These are phyloP conservation scores for Lottia scabra DNA, from an alignment of 2,888 invertebrate genomes.

Conservation along the genomic window DNA sequence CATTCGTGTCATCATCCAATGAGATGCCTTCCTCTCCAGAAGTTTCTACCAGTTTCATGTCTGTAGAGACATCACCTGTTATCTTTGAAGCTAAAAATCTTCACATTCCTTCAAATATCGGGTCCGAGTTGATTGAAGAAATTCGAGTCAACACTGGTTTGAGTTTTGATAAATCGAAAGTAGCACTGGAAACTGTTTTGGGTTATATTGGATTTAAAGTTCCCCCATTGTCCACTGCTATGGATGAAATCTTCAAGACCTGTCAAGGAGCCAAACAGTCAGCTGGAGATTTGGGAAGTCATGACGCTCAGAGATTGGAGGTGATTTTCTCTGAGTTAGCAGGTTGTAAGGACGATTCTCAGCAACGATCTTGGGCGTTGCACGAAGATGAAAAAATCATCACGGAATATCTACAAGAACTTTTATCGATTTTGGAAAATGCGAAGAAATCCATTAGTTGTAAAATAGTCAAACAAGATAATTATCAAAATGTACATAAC, in stretches of 20 bases:
- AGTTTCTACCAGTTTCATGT: too few species aligned
- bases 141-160: conserved; percentile 56
- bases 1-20: too few species aligned
- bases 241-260: conserved; percentile 43
- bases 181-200: conserved; percentile 59
- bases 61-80: too few species aligned
- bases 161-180: conserved; percentile 55
- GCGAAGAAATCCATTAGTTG: conserved; percentile 90
- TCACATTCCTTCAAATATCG: conserved; percentile 43
- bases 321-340: conserved; percentile 86
- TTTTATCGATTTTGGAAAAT: conserved; percentile 76
- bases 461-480: conserved; percentile 85
- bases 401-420: conserved; percentile 79
- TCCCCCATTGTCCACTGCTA: conserved; percentile 39
- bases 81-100: neutral
- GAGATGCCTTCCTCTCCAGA: too few species aligned
- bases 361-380: conserved; percentile 94
- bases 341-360: conserved; percentile 92
- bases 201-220: conserved; percentile 45
- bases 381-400: conserved; percentile 94
- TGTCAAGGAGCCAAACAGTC: conserved; percentile 16
- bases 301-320: conserved; percentile 85
- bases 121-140: conserved; percentile 51
- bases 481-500: conserved; percentile 85
- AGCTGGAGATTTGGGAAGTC: conserved; percentile 74